These are phyloP conservation scores for Hippocampus mohnikei DNA, from an alignment of 2,113 vertebrate genomes.

Conservation along the genomic window DNA sequence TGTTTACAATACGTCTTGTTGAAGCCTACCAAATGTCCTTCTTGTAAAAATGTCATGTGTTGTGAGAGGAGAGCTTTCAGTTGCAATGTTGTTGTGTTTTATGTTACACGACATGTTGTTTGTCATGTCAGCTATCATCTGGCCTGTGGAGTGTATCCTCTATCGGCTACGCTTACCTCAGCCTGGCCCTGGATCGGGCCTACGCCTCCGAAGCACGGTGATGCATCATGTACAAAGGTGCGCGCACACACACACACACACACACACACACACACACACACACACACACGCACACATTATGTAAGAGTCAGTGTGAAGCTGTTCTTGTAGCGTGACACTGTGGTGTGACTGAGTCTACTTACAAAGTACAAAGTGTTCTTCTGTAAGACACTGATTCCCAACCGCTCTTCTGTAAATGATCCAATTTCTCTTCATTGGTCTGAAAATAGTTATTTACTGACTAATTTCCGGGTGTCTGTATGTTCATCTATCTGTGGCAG, in stretches of 20 bases:
- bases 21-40: not conserved
- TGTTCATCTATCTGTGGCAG: too few species aligned
- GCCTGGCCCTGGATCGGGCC: constrained; percentile 74
- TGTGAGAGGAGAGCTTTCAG: not conserved
- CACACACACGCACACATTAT: not conserved
- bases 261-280: not conserved
- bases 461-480: too few species aligned
- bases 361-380: not conserved
- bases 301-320: not conserved
- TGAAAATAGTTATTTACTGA: not conserved
- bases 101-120: constrained; percentile 7
- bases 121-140: constrained; percentile 68
- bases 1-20: not conserved
- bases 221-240: constrained; percentile 76
- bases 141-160: constrained; percentile 76
- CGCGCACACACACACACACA: not conserved
- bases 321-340: not conserved
- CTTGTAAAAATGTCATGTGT: not conserved
- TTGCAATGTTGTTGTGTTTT: not conserved
- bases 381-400: not conserved
- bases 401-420: not conserved
- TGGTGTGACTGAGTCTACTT: not conserved
- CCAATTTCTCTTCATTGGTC: not conserved
- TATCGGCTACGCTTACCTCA: constrained; percentile 73
- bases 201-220: constrained; percentile 73